A percentile compares a stretch with the other conserved stretches of the same genome.
Evolutionary conservation across 35 echinoderm and acorn worm species (phyloP).

Genomic region (Nesometra sesokonis): DNA sequence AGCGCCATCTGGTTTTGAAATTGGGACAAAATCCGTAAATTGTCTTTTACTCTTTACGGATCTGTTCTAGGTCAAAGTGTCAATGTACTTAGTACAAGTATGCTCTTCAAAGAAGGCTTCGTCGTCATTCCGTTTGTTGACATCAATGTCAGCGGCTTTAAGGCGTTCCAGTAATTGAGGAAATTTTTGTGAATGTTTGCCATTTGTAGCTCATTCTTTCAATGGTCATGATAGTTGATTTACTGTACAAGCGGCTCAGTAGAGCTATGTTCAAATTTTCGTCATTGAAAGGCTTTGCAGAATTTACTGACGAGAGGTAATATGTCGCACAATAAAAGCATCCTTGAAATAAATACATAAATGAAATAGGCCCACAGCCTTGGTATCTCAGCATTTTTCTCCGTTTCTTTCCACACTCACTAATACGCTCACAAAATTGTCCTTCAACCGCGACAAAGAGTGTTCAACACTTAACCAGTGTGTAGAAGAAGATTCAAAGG

Average conservation of each 20-base stretch:
- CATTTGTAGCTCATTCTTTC: neutral
- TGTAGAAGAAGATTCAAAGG: slow-evolving; percentile 40
- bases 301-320: neutral
- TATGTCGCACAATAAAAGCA: neutral
- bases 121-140: neutral
- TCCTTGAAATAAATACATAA: neutral
- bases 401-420: no score
- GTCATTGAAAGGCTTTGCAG: neutral
- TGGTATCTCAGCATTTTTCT: neutral
- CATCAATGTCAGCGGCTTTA: neutral
- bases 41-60: no score
- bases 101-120: neutral
- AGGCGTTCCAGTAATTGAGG: neutral
- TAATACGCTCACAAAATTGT: neutral
- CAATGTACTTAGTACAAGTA: neutral
- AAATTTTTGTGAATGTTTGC: neutral
- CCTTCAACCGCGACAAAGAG: slow-evolving; percentile 4
- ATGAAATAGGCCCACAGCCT: neutral
- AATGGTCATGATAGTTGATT: neutral
- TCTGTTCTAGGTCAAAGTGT: neutral
- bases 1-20: no score
- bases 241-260: neutral
- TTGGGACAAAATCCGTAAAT: no score
- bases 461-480: slow-evolving; percentile 27
- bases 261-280: no score